Percentiles rank a stretch among this genome's conserved stretches.
phyloP scores from a whole-genome alignment of 2,113 vertebrate genomes.

The Cyrtonyx montezumae region DNA sequence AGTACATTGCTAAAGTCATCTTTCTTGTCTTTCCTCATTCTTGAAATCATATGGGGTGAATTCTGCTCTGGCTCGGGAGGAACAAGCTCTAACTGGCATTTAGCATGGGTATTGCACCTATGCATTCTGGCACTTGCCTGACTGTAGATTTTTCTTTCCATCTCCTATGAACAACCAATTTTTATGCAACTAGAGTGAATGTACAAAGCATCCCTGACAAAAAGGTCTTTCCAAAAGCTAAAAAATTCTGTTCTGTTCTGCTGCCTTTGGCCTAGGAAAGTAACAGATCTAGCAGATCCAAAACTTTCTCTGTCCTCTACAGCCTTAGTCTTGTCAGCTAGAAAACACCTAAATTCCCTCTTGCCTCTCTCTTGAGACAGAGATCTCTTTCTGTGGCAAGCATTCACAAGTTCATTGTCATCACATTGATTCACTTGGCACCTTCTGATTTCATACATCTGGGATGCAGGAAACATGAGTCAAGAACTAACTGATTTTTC shows the following conservation, averaged over 20 bases:
- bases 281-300: neutral
- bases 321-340: neutral
- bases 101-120: neutral
- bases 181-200: neutral
- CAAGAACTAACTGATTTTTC: neutral
- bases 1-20: neutral
- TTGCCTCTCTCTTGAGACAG: neutral
- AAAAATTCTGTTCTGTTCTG: neutral
- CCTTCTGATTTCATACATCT: neutral
- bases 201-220: neutral
- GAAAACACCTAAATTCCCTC: neutral
- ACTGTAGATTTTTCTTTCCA: neutral
- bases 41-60: neutral
- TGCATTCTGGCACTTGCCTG: neutral
- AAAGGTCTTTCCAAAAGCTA: neutral
- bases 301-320: neutral
- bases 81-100: neutral
- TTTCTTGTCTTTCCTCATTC: neutral
- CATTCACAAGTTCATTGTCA: neutral
- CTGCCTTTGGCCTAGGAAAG: neutral
- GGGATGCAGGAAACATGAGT: neutral
- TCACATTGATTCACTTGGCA: neutral
- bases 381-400: neutral
- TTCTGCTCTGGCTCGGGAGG: neutral
- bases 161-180: neutral